Conservation (phyloP, 2,113 vertebrate species). For the Cephalopholis sonnerati region DNA sequence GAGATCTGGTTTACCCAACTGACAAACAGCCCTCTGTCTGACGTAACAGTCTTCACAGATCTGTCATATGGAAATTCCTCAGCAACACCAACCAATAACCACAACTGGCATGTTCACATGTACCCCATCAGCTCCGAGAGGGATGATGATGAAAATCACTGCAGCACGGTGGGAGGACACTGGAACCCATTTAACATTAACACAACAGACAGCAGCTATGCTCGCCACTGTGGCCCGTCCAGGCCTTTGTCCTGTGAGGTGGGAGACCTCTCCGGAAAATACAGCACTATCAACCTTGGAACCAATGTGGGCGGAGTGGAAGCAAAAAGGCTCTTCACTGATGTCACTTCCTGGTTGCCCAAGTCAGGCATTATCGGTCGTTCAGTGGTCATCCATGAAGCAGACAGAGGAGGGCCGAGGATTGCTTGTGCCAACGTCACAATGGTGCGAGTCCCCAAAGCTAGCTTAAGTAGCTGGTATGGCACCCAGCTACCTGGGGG, state of each 20-base stretch:
- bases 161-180: slow-evolving; percentile 80
- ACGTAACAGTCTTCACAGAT: slow-evolving; percentile 85
- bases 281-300: slow-evolving; percentile 70
- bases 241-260: slow-evolving; percentile 83
- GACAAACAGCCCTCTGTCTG: slow-evolving; percentile 79
- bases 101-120: slow-evolving; percentile 86
- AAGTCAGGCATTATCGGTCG: slow-evolving; percentile 73
- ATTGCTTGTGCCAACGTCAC: slow-evolving; percentile 87
- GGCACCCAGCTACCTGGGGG: slow-evolving; percentile 72
- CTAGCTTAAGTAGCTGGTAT: slow-evolving; percentile 72
- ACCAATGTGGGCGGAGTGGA: slow-evolving; percentile 38
- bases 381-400: slow-evolving; percentile 84
- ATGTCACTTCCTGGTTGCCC: slow-evolving; percentile 81
- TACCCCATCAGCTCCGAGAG: slow-evolving; percentile 84
- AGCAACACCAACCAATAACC: slow-evolving; percentile 66
- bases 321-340: slow-evolving; percentile 84
- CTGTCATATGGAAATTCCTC: slow-evolving; percentile 76
- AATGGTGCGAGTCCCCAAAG: slow-evolving; percentile 58
- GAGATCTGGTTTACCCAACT: slow-evolving; percentile 83
- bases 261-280: slow-evolving; percentile 83
- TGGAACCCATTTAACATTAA: slow-evolving; percentile 84
- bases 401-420: slow-evolving; percentile 57
- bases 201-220: slow-evolving; percentile 72
- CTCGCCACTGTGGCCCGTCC: slow-evolving; percentile 68
- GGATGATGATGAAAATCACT: slow-evolving; percentile 73